These are phyloP conservation scores for Euura saliciscinereae DNA, from an alignment of 1,140 invertebrate genomes.

Conservation along the genomic window DNA sequence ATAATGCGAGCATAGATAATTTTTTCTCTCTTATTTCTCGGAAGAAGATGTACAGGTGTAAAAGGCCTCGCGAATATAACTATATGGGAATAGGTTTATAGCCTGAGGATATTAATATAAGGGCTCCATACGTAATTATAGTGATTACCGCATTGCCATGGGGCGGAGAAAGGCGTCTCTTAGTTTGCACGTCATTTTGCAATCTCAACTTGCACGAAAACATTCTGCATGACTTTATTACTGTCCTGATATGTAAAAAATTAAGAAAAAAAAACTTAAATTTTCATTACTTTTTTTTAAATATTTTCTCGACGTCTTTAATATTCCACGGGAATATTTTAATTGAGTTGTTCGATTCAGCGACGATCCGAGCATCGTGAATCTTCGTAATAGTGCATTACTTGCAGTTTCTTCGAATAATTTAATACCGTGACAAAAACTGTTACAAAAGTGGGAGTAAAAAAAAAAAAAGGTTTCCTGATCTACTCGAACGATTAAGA, in stretches of 20 bases:
- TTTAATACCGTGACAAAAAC: background rate
- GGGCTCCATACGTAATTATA: conserved; percentile 61
- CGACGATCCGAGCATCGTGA: background rate
- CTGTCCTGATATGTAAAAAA: background rate
- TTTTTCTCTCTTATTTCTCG: no score
- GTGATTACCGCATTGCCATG: conserved; percentile 61
- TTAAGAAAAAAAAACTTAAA: background rate
- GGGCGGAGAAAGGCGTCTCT: conserved; percentile 59
- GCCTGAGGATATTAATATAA: conserved; percentile 60
- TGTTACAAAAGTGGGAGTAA: background rate
- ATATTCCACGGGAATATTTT: background rate
- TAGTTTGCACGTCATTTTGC: conserved; percentile 61
- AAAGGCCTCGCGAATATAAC: background rate
- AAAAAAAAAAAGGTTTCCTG: background rate
- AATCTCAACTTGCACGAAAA: conserved; percentile 47
- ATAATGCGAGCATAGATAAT: no score
- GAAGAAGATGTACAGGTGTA: no score
- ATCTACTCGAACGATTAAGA: background rate
- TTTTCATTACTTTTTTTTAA: background rate
- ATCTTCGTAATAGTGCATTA: background rate
- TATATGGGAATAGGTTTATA: conserved; percentile 21
- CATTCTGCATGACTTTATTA: background rate
- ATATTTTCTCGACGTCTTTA: background rate
- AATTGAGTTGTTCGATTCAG: background rate
- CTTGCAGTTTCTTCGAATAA: no score